A percentile compares a stretch with the other conserved stretches of the same genome.
These are phyloP conservation scores for Lutraria lutraria DNA, from an alignment of 2,888 invertebrate genomes.

Conservation along the genomic window DNA sequence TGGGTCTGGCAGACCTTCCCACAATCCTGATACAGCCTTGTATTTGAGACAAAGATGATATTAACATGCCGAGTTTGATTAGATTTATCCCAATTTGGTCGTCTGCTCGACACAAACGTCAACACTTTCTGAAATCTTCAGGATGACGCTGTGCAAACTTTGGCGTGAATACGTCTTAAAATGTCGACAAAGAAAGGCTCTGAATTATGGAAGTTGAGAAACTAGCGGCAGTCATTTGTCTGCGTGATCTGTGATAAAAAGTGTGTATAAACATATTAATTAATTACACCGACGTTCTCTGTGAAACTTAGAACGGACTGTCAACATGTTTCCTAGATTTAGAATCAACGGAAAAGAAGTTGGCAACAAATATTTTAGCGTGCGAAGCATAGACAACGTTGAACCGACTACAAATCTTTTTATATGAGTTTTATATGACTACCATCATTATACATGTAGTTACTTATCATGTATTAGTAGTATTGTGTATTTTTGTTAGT, in stretches of 20 bases:
- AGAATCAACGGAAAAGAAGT: no score
- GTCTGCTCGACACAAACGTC: not conserved
- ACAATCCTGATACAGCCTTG: slow-evolving; percentile 69
- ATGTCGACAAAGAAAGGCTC: not conserved
- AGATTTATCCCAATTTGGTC: not conserved
- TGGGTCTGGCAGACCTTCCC: slow-evolving; percentile 62
- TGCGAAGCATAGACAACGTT: no score
- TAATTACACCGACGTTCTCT: no score
- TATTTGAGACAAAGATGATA: slow-evolving; percentile 58
- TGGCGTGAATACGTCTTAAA: not conserved
- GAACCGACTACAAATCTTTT: no score
- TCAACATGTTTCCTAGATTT: no score
- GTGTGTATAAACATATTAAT: no score
- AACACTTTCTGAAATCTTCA: not conserved
- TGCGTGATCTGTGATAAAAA: no score
- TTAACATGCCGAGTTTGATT: not conserved
- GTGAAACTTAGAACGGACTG: no score
- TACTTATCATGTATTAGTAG: not conserved
- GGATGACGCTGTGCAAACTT: not conserved
- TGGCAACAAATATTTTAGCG: no score
- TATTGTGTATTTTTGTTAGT: not conserved
- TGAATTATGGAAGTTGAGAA: not conserved
- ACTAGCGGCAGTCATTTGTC: no score
- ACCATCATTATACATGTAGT: no score
- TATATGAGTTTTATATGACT: no score